Conservation (phyloP, 2,113 vertebrate genomes). For the Ariopsis seemanni region DNA sequence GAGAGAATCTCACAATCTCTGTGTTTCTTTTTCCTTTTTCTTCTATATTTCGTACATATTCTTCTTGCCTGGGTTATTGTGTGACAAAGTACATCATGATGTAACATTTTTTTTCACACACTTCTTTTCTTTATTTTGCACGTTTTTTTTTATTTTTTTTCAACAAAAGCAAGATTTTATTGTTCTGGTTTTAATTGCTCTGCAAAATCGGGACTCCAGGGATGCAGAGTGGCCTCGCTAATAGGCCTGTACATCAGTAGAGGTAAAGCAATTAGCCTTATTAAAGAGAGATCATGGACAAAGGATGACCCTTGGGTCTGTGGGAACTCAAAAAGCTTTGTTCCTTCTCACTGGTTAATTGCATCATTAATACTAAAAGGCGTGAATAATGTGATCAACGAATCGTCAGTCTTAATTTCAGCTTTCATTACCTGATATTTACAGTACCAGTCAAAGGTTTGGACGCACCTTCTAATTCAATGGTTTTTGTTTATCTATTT, state of each 20-base stretch:
- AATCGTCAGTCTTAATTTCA: too few relatives aligned
- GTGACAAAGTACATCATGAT: background rate
- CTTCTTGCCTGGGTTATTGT: slow-evolving; percentile 34
- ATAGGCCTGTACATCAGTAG: slow-evolving; percentile 70
- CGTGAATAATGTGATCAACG: background rate
- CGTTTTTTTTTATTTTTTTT: background rate
- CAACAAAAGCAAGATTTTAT: slow-evolving; percentile 11
- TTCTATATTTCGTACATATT: slow-evolving; percentile 2
- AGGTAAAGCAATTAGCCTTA: slow-evolving; percentile 73
- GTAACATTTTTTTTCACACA: slow-evolving; percentile 10
- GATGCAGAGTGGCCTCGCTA: slow-evolving; percentile 64
- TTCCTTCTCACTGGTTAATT: background rate
- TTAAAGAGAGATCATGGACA: slow-evolving; percentile 68
- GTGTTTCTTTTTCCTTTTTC: background rate
- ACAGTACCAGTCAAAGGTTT: too few relatives aligned
- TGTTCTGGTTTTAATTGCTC: slow-evolving; percentile 60
- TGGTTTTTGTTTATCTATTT: too few relatives aligned
- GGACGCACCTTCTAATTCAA: too few relatives aligned
- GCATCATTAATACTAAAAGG: slow-evolving; percentile 31
- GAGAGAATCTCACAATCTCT: background rate
- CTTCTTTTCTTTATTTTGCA: slow-evolving; percentile 21
- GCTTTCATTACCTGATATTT: too few relatives aligned
- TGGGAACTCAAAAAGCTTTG: slow-evolving; percentile 50
- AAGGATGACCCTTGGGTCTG: slow-evolving; percentile 63
- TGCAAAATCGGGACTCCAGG: slow-evolving; percentile 58